A percentile compares a stretch with the other conserved stretches of the same genome.
Evolutionary conservation across 2,888 invertebrate species (phyloP).

Genomic region (Lingula anatina): DNA sequence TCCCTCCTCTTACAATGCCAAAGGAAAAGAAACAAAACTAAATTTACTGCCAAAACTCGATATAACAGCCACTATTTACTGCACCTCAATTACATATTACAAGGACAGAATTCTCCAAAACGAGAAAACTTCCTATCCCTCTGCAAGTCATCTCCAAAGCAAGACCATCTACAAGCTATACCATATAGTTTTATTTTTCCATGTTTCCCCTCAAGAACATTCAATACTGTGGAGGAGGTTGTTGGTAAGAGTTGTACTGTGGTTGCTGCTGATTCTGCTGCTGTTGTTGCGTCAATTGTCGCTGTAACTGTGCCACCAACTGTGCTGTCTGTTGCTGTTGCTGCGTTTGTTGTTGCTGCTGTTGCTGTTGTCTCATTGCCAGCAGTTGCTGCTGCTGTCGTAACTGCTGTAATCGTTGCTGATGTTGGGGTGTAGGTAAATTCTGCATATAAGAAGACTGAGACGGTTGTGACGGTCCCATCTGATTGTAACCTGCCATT

Average conservation of each 20-base stretch:
- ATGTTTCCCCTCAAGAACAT: not conserved
- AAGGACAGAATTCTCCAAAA: no score
- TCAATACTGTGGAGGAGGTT: constrained; percentile 18
- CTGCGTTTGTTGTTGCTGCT: constrained; percentile 45
- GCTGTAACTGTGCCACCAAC: constrained; percentile 31
- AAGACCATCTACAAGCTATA: no score
- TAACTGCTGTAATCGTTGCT: constrained; percentile 35
- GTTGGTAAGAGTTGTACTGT: constrained; percentile 13
- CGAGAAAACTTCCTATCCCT: no score
- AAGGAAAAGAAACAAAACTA: no score
- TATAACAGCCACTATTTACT: no score
- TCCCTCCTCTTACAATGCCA: no score
- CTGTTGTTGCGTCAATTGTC: constrained; percentile 20
- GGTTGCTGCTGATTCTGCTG: constrained; percentile 16
- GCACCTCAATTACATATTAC: no score
- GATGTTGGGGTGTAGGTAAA: constrained; percentile 34
- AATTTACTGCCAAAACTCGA: no score
- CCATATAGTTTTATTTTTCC: no score
- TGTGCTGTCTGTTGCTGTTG: constrained; percentile 48
- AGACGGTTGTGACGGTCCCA: constrained; percentile 21
- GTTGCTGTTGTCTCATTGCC: constrained; percentile 29
- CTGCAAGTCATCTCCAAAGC: no score
- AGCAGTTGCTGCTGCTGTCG: constrained; percentile 7
- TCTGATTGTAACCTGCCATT: constrained; percentile 33
- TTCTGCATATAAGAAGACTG: constrained; percentile 18